phyloP scores from a whole-genome alignment of 2,797 vertebrate species.

The Phalloptychus januarius region DNA sequence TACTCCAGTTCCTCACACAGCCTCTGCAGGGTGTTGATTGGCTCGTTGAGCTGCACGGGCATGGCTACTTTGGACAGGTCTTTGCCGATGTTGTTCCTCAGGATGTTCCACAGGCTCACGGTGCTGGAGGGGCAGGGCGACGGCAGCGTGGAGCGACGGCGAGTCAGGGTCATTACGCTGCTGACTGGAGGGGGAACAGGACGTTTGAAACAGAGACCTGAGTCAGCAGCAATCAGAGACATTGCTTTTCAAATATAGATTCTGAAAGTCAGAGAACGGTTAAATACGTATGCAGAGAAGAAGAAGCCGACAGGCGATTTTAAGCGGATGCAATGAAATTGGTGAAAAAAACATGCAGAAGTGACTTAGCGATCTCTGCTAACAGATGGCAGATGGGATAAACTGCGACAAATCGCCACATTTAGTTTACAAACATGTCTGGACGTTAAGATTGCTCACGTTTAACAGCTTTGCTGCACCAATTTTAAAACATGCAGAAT shows the following conservation, averaged over 20 bases:
- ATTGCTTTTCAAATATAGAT: neutral
- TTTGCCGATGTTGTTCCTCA: constrained; percentile 96
- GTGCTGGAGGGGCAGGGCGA: constrained; percentile 85
- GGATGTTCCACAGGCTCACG: constrained; percentile 96
- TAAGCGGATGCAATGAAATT: neutral
- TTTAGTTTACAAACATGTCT: constrained; percentile 32
- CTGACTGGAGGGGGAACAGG: constrained; percentile 45
- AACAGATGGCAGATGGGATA: constrained; percentile 33
- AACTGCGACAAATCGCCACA: constrained; percentile 17
- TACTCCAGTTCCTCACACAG: constrained; percentile 97
- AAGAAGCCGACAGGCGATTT: neutral
- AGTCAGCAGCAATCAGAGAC: neutral
- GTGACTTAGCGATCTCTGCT: constrained; percentile 16
- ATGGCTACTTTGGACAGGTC: constrained; percentile 98
- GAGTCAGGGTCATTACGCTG: constrained; percentile 41
- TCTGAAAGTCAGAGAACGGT: neutral
- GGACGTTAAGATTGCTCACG: neutral
- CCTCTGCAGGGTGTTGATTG: constrained; percentile 92
- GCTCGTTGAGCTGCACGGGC: constrained; percentile 96
- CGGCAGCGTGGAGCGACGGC: constrained; percentile 81
- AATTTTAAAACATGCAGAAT: constrained; percentile 21
- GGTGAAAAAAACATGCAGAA: constrained; percentile 16
- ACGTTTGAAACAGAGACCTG: neutral
- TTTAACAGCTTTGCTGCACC: constrained; percentile 13
- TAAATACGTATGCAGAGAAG: neutral